Conservation (phyloP, 2,113 vertebrate genomes). For the Microcebus ravelobensis region DNA sequence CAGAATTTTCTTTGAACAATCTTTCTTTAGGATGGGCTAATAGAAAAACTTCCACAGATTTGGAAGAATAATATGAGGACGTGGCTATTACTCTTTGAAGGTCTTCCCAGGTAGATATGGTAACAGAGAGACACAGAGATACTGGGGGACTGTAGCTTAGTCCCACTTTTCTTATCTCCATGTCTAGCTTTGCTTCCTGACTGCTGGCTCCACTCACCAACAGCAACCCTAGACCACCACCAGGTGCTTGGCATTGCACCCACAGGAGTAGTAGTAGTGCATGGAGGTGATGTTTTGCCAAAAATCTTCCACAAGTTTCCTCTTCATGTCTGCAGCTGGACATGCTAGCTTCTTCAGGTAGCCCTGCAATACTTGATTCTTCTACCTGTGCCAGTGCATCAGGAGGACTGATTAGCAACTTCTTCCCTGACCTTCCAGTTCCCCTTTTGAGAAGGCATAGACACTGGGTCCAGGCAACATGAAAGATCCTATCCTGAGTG, state of each 20-base stretch:
- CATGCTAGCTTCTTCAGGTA: background rate
- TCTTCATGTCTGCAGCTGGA: background rate
- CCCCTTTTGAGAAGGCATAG: background rate
- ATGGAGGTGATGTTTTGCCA: background rate
- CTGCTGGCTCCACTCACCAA: background rate
- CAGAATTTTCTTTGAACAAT: background rate
- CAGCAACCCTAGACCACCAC: too few species aligned
- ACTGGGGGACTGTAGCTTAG: background rate
- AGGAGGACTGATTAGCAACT: background rate
- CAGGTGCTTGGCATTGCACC: background rate
- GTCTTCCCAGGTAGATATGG: background rate
- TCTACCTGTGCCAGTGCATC: background rate
- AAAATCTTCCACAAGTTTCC: background rate
- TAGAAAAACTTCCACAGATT: background rate
- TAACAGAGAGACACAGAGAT: background rate
- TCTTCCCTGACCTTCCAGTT: background rate
- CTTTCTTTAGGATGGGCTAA: background rate
- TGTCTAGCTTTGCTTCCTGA: background rate
- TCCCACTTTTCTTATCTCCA: background rate
- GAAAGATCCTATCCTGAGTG: background rate
- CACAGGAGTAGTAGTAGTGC: background rate
- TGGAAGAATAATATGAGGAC: background rate
- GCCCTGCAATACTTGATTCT: background rate
- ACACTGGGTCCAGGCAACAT: background rate
- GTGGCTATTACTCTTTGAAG: background rate